Evolutionary conservation across 2,888 invertebrate genomes (phyloP).

Genomic region (Rhamnusium bicolor): DNA sequence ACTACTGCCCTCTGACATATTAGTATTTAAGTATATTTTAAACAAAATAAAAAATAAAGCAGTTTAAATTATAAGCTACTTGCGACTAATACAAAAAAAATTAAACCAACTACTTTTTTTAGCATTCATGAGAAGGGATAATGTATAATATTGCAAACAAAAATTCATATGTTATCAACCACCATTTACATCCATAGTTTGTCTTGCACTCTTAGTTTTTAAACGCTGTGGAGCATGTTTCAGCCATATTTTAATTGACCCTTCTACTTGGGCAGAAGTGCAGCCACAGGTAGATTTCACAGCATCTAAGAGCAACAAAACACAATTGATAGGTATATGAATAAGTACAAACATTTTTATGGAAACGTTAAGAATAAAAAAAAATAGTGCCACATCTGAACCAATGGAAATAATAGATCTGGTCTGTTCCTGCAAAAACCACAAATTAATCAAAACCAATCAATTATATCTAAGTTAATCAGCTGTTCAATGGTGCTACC

Average conservation of each 20-base stretch:
- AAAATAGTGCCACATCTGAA: not conserved
- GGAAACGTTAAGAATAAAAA: not conserved
- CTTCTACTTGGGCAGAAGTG: not conserved
- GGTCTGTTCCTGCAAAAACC: not conserved
- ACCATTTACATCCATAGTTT: not conserved
- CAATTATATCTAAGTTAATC: not conserved
- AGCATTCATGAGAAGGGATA: too few species aligned
- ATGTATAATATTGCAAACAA: too few species aligned
- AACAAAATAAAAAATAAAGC: not conserved
- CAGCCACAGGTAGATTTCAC: not conserved
- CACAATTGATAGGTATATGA: not conserved
- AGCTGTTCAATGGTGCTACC: not conserved
- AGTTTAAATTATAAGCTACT: not conserved
- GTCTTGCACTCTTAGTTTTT: not conserved
- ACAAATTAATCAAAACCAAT: not conserved
- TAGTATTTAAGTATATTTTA: too few species aligned
- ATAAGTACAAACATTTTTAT: not conserved
- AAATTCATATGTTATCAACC: too few species aligned
- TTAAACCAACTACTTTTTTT: too few species aligned
- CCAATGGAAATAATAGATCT: not conserved
- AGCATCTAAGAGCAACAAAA: not conserved
- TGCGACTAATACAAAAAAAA: too few species aligned
- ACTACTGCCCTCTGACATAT: not conserved
- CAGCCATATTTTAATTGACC: not conserved
- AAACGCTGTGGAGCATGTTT: slow-evolving; percentile 3